Evolutionary conservation across 2,113 vertebrate species (phyloP).

Genomic region (Poeciliopsis prolifica): DNA sequence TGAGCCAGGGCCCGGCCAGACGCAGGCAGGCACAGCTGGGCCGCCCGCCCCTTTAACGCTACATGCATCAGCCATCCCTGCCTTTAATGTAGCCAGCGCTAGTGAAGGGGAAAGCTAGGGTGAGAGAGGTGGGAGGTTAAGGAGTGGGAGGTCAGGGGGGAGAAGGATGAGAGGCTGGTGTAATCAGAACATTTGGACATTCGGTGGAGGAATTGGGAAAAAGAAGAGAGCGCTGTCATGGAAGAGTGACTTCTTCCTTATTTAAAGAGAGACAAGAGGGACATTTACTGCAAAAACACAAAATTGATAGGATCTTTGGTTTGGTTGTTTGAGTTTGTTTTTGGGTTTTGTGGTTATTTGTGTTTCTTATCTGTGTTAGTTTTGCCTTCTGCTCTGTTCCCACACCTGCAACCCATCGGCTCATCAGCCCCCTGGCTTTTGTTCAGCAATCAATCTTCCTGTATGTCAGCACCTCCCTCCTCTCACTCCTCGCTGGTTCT

Average conservation of each 20-base stretch:
- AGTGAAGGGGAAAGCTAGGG: slow-evolving; percentile 27
- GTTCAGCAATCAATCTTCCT: too few relatives aligned
- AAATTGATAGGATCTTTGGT: too few relatives aligned
- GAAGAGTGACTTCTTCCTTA: neutral
- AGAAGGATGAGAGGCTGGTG: slow-evolving; percentile 25
- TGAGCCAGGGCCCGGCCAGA: slow-evolving; percentile 78
- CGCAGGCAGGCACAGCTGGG: slow-evolving; percentile 71
- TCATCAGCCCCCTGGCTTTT: too few relatives aligned
- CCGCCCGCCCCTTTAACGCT: slow-evolving; percentile 77
- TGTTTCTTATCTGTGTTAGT: too few relatives aligned
- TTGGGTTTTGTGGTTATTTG: too few relatives aligned
- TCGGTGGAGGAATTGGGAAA: neutral
- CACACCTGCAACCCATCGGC: too few relatives aligned
- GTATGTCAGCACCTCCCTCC: too few relatives aligned
- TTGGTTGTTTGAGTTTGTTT: too few relatives aligned
- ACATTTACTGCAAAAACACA: too few relatives aligned
- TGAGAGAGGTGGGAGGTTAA: slow-evolving; percentile 23
- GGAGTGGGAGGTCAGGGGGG: slow-evolving; percentile 9
- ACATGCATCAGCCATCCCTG: slow-evolving; percentile 76
- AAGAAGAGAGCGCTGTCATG: neutral
- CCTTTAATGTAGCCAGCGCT: slow-evolving; percentile 76
- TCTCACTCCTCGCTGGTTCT: too few relatives aligned
- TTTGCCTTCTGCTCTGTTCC: too few relatives aligned
- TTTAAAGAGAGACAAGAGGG: neutral
- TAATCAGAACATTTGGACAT: slow-evolving; percentile 34